Base-by-base conservation (phyloP, 2,113 vertebrate species). In the Thunnus thynnus region DNA sequence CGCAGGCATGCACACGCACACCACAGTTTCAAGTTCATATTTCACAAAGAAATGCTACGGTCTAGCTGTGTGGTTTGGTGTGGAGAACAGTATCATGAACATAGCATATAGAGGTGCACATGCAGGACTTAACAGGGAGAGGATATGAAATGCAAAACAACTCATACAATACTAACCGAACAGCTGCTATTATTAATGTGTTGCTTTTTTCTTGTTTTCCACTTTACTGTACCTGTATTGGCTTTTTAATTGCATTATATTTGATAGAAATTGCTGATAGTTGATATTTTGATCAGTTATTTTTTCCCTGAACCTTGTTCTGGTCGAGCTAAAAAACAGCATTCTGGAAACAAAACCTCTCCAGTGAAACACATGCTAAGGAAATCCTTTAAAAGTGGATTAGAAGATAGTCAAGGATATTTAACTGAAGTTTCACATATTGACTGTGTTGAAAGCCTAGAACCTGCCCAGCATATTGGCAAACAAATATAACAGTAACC, bases 11-110 rank as follows among this genome's bases (percentile, higher is more conserved):
- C 27, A 30, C 69, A 30, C 54, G 57, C 69, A 60, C 55, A 57
- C 47, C 18, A 64, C 66, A 60, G 64, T 47, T 62, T 63, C 50
- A 52, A 44, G 61, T 76, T 80, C 62, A 48, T 27, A 66, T 91
- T 91, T 87, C 72, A 82, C 55, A 81, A 78, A 76, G 13, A 74
- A 81, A 82, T 17, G 71, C 75, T 62, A 25, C 41, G 77, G 74
- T 67, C 62, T 25, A 41, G 25, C 22, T 13, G 32, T 47, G 47
- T 54, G 27, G 51, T 54, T 76, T 72, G 32, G 30, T 60, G 57
- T 36, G 52, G 25, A 48, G 27, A 52, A 58, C 51, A 61, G 16
- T 13, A 46, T 16, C 54, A 55, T 47, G 69, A 83, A 55, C 64
- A 4, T 0, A 61, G 13, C 54, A 61, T 14, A 13, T 27, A 50